These are phyloP conservation scores for Holothuria glaberrima DNA, from an alignment of 35 echinoderm and acorn worm genomes.

Conservation along the genomic window DNA sequence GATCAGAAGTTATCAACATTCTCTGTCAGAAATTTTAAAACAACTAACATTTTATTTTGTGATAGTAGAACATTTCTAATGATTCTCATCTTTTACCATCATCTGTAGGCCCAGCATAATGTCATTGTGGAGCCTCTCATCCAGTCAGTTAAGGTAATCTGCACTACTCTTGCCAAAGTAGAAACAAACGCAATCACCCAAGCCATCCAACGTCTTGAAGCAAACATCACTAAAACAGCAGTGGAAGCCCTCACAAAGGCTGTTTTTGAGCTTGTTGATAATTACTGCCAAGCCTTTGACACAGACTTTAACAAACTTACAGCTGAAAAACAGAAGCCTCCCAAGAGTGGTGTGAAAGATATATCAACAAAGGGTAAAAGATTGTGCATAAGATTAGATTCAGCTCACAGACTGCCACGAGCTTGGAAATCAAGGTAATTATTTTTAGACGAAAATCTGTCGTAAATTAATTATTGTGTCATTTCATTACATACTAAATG, in stretches of 20 bases:
- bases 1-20: no score
- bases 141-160: conserved; percentile 93
- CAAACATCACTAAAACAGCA: conserved; percentile 1
- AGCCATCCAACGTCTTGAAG: conserved; percentile 60
- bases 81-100: not conserved
- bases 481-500: not conserved
- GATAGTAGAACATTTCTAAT: no score
- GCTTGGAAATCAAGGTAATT: conserved; percentile 81
- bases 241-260: conserved; percentile 63
- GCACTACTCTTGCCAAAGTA: conserved; percentile 80
- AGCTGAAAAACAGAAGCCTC: not conserved
- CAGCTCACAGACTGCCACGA: conserved; percentile 76
- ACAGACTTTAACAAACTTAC: conserved; percentile 79
- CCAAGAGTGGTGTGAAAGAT: conserved; percentile 56
- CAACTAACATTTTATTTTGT: no score
- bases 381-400: conserved; percentile 69
- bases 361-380: conserved; percentile 77
- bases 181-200: conserved; percentile 87
- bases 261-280: conserved; percentile 74
- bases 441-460: not conserved
- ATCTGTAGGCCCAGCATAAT: conserved; percentile 5
- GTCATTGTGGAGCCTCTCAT: conserved; percentile 63
- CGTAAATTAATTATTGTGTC: not conserved
- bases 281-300: conserved; percentile 95
- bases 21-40: no score